Evolutionary conservation across 2,797 vertebrate genomes (phyloP), one percentile per base, ranked within the genome.

Genomic region (Oreonectes daqikongensis): DNA sequence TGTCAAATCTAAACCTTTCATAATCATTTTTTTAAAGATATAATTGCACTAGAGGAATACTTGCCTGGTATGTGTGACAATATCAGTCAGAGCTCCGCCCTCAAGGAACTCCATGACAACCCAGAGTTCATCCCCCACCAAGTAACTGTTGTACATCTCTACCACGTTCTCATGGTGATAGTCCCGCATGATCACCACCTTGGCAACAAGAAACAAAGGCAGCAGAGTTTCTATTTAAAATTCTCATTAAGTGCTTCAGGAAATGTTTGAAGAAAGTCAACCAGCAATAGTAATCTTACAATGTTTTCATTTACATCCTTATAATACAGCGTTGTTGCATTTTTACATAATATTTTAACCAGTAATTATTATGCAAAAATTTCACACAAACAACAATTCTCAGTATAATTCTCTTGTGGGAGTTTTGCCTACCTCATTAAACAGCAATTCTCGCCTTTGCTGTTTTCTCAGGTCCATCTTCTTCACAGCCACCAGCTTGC

Each of bases 31-130:
- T 42, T 42, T 2, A 2, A 42, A 42, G 40, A 42, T 42, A 32
- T n/a, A 32, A 32, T 32, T 32, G 32, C 32, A 3, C 3, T 32
- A 3, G 11, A n/a, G 17, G 46, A 8, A 7, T 5, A 3, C 46
- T 73, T 83, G 95, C 96, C 97, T 95, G 76, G 96, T 97, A 87
- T 98, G 96, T 1, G 96, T 98, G 79, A 98, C 96, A 0, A 99
- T 98, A 88, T 98, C 96, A 0, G 96, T 98, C 74, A 98, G 88
- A 1, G 97, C 97, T 0, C 97, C 97, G 0, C 97, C 97, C 74
- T 99, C 96, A 84, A 99, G 90, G 84, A 98, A 99, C 90, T 99
- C 97, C 97, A 99, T 99, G 76, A 99, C 96, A 0, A 99, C 97
- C 97, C 97, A 99, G 80, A 98, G 95, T 85, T 99, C 97, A 0